Base-by-base conservation (phyloP, 2,113 vertebrate species). In the Etia nguti region DNA sequence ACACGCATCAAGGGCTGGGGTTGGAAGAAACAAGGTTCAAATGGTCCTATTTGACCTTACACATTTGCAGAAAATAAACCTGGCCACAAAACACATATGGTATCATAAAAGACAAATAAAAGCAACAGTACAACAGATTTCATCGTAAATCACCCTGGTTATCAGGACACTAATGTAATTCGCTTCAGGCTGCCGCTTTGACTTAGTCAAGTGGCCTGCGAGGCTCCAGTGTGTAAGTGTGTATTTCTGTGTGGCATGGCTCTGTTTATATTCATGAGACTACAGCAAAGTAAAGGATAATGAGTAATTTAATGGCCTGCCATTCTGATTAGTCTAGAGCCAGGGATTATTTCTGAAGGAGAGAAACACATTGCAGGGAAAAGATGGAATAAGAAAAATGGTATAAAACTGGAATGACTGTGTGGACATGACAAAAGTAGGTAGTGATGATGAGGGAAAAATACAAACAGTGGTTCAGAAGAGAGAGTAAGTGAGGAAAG, bases 71-170 rank as follows among this genome's bases (percentile, higher is more conserved):
- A 92, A 92, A 91, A 94, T 91, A 93, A 94, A 94, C 92, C 83
- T 18, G 20, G 56, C 54, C 80, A 90, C 89, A 94, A 93, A 94
- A 94, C 92, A 92, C 83, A 89, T 65, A 57, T 81, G 75, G 90
- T 90, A 91, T 88, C 92, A 94, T 95, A 94, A 94, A 95, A 89
- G 90, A 92, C 91, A 93, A 95, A 95, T 94, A 94, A 93, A 95
- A 92, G 82, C 87, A 90, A 91, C 85, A 86, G 89, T 93, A 91
- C 94, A 94, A 94, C 92, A 92, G 92, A 94, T 93, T 94, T 95
- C 81, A 89, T 86, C 91, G 82, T 95, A 93, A 95, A 94, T 95
- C 93, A 94, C 85, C 88, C 81, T 34, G 89, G 81, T 91, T 94
- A 94, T 82, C 87, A 70, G 86, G 91, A 89, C 89, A 91, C 86